Evolutionary conservation across 2,797 vertebrate species (phyloP), one percentile per base, ranked within the genome.

Genomic region (Sebastes diploproa): DNA sequence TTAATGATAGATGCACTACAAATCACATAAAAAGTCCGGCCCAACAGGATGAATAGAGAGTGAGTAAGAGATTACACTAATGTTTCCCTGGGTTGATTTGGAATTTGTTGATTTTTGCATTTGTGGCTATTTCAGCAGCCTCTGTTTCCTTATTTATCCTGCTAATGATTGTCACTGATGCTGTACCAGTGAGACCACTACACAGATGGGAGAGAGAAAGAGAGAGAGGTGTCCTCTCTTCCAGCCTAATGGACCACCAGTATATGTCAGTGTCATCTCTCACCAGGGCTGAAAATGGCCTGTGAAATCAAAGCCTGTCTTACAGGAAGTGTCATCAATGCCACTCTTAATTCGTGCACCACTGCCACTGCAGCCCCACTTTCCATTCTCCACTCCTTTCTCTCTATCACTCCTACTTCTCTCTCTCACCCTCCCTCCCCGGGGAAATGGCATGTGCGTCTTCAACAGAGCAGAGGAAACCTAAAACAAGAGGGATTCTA

Each of bases 301-400:
- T 74, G 72, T 91, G 90, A 94, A 94, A 95, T 94, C 92, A 95
- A 93, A 93, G 90, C 92, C 90, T 85, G 89, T 89, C 82, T 95
- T 95, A 91, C 94, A 88, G 93, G 93, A 95, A 94, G 91, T 91
- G 88, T 92, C 93, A 95, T 95, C 92, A 93, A 92, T 95, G 93
- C 88, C 90, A 91, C 89, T 88, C 89, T 88, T 88, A 89, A 91
- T 93, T 88, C 77, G 34, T 85, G 61, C 83, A 72, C 36, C 80
- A 58, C 85, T 81, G 88, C 86, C 86, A 87, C 80, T 82, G 81
- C 64, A 82, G 79, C 69, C 69, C 74, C 64, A 36, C 68, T 80
- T 81, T 80, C 85, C 70, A 65, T 64, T 76, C 85, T 62, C 74
- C 55, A 16, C 90, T 56, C 77, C 62, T 72, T 75, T 64, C 72